Conservation (phyloP, 2,113 vertebrate genomes). For the Mugil cephalus region DNA sequence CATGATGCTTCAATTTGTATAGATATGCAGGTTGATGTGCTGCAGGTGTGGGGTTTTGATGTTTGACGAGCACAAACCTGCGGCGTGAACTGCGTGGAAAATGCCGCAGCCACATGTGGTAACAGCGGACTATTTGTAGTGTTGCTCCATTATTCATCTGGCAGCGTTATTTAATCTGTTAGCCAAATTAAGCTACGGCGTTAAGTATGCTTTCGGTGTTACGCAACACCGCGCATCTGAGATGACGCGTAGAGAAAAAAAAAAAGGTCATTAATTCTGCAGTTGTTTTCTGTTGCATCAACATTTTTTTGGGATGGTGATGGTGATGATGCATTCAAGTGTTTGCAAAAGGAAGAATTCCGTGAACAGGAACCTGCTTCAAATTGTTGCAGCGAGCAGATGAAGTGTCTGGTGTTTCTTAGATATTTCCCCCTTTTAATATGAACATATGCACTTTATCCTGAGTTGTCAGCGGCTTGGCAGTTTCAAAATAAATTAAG, state of each 20-base stretch:
- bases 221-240: not conserved
- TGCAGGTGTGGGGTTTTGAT: slow-evolving; percentile 65
- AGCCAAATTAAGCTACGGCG: slow-evolving; percentile 5
- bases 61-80: slow-evolving; percentile 61
- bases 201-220: not conserved
- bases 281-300: too few relatives aligned
- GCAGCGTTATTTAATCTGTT: slow-evolving; percentile 13
- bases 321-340: too few relatives aligned
- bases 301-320: too few relatives aligned
- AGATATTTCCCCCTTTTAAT: too few relatives aligned
- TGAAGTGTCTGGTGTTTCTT: too few relatives aligned
- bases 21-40: slow-evolving; percentile 64
- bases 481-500: too few relatives aligned
- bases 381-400: too few relatives aligned
- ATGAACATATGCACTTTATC: too few relatives aligned
- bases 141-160: slow-evolving; percentile 16
- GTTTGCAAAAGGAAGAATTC: too few relatives aligned
- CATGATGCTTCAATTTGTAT: slow-evolving; percentile 68
- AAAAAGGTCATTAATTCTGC: too few relatives aligned
- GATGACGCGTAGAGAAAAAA: not conserved
- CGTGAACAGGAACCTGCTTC: too few relatives aligned
- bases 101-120: slow-evolving; percentile 27
- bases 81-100: slow-evolving; percentile 35
- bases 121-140: slow-evolving; percentile 11
- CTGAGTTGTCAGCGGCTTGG: too few relatives aligned